Percentiles rank a stretch among this genome's conserved stretches.
phyloP scores from a whole-genome alignment of 2,797 vertebrate genomes.

The Cuculus canorus region DNA sequence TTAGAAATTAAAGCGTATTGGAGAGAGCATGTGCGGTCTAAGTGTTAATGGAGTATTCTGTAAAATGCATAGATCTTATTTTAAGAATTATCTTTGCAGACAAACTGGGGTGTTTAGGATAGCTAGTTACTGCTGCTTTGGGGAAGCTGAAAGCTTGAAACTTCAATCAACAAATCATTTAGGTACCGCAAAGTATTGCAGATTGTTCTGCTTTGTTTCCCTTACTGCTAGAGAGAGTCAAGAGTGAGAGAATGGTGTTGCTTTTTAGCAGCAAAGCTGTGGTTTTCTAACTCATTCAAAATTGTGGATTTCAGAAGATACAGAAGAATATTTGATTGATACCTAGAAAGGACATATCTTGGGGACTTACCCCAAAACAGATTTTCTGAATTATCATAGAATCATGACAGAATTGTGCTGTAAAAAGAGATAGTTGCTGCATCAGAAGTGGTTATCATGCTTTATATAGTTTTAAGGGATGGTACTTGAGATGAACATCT shows the following conservation, averaged over 20 bases:
- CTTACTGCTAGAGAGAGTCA: not conserved
- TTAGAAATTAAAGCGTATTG: not conserved
- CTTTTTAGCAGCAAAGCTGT: not conserved
- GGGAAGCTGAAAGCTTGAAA: not conserved
- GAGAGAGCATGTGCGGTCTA: fast-evolving
- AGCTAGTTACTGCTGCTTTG: not conserved
- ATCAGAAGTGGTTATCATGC: not conserved
- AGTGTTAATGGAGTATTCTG: not conserved
- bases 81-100: not conserved
- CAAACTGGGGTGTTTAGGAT: not conserved
- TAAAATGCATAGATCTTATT: not conserved
- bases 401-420: not conserved
- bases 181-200: not conserved
- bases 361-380: not conserved
- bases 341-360: not conserved
- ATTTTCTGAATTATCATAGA: not conserved
- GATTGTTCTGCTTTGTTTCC: not conserved
- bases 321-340: not conserved
- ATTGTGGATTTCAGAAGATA: not conserved
- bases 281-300: not conserved
- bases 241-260: not conserved
- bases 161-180: not conserved
- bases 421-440: not conserved
- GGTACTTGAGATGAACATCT: fast-evolving
- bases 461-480: not conserved